Evolutionary conservation across 2,888 invertebrate species (phyloP).

Genomic region (Cheilosia impressa): DNA sequence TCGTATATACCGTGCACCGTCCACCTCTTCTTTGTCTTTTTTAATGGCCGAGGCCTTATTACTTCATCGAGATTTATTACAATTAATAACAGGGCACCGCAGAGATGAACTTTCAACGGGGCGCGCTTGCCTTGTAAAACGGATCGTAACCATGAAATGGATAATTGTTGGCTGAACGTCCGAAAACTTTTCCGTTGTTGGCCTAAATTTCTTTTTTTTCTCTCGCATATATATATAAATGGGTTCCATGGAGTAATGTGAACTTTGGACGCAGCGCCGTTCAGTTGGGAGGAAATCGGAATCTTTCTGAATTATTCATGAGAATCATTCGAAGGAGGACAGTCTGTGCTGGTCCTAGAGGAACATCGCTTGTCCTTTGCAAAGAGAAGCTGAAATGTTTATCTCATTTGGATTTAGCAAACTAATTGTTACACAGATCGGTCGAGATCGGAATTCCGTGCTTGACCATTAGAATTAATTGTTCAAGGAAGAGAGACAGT

Average conservation of each 20-base stretch:
- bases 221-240: not conserved
- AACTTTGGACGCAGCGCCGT: conserved; percentile 29
- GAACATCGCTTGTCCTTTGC: conserved; percentile 12
- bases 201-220: conserved; percentile 57
- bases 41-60: conserved; percentile 77
- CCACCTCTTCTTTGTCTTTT: conserved; percentile 51
- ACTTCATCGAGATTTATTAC: conserved; percentile 83
- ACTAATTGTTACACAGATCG: conserved; percentile 55
- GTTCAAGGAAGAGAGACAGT: not conserved
- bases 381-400: conserved; percentile 1
- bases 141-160: conserved; percentile 70
- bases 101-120: conserved; percentile 63
- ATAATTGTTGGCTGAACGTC: conserved; percentile 60
- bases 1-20: conserved; percentile 39
- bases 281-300: conserved; percentile 27
- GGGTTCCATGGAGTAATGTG: conserved; percentile 7
- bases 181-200: conserved; percentile 51
- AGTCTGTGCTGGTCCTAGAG: conserved; percentile 5
- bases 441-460: conserved; percentile 10
- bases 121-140: conserved; percentile 57
- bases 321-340: not conserved
- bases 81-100: conserved; percentile 82
- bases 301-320: conserved; percentile 66
- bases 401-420: conserved; percentile 28
- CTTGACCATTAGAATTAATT: conserved; percentile 50